phyloP scores from a whole-genome alignment of 2,113 vertebrate genomes.

The Bubalus kerabau region DNA sequence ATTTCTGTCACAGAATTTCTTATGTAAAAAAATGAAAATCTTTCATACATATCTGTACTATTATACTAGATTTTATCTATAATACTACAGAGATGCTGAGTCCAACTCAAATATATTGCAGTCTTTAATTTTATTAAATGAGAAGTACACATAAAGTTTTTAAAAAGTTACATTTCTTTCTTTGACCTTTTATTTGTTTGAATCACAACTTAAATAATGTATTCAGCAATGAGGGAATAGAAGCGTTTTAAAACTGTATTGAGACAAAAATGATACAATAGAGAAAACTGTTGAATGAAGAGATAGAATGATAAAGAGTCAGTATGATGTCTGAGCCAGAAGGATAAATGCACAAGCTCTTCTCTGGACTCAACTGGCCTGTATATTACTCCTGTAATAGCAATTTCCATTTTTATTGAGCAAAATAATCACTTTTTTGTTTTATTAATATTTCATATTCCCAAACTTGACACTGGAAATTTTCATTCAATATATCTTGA shows the following conservation, averaged over 20 bases:
- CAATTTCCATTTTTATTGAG: background rate
- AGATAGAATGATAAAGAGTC: background rate
- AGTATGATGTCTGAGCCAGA: background rate
- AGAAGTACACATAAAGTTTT: background rate
- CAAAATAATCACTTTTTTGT: background rate
- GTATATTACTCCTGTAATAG: background rate
- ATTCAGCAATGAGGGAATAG: background rate
- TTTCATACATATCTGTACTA: background rate
- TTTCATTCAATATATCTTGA: background rate
- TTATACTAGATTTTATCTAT: background rate
- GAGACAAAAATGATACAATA: background rate
- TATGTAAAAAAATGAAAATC: background rate
- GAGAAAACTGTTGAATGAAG: background rate
- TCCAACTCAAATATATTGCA: background rate
- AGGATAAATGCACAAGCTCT: accelerated
- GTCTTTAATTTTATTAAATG: background rate
- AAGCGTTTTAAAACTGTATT: background rate
- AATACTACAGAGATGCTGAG: background rate
- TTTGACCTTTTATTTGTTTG: background rate
- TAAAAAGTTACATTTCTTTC: background rate
- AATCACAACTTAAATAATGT: background rate
- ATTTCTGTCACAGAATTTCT: background rate
- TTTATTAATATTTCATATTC: background rate
- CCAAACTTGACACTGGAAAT: background rate
- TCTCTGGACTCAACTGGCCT: background rate